A percentile compares a stretch with the other conserved stretches of the same genome.
Conservation (phyloP, 2,113 vertebrate genomes). For the Pangasianodon hypophthalmus region DNA sequence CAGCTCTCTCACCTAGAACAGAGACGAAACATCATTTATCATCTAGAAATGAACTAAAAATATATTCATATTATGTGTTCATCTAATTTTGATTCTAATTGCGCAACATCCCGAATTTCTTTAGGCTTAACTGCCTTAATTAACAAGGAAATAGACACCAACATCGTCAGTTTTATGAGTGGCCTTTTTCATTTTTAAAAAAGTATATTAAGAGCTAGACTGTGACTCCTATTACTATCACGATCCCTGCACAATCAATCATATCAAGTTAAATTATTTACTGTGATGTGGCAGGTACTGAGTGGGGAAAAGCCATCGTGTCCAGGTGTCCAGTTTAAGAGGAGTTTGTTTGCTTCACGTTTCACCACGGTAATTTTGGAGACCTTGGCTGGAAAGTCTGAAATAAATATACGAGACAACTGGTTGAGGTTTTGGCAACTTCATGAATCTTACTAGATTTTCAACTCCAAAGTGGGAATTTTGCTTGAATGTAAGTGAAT, state of each 20-base stretch:
- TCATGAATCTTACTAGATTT: background rate
- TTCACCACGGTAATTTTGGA: slow-evolving; percentile 69
- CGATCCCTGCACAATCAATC: background rate
- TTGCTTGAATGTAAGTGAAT: background rate
- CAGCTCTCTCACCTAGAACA: slow-evolving; percentile 77
- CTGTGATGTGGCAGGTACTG: slow-evolving; percentile 79
- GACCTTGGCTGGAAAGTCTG: slow-evolving; percentile 67
- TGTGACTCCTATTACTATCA: background rate
- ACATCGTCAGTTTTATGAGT: background rate
- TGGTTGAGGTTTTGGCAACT: background rate
- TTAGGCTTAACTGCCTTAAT: background rate
- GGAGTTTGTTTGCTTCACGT: slow-evolving; percentile 72
- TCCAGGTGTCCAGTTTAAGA: slow-evolving; percentile 84
- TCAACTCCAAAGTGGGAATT: background rate
- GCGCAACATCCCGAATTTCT: background rate
- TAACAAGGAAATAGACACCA: background rate
- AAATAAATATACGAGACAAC: slow-evolving; percentile 41
- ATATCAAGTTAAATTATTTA: slow-evolving; percentile 59
- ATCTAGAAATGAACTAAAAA: accelerated
- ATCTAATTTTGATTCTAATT: background rate
- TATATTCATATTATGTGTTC: background rate
- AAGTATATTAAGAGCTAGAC: background rate
- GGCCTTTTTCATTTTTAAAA: background rate
- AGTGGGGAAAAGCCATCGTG: slow-evolving; percentile 86
- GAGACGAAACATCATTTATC: background rate